These are phyloP conservation scores for Baccha elongata DNA, from an alignment of 2,888 invertebrate species.

Conservation along the genomic window DNA sequence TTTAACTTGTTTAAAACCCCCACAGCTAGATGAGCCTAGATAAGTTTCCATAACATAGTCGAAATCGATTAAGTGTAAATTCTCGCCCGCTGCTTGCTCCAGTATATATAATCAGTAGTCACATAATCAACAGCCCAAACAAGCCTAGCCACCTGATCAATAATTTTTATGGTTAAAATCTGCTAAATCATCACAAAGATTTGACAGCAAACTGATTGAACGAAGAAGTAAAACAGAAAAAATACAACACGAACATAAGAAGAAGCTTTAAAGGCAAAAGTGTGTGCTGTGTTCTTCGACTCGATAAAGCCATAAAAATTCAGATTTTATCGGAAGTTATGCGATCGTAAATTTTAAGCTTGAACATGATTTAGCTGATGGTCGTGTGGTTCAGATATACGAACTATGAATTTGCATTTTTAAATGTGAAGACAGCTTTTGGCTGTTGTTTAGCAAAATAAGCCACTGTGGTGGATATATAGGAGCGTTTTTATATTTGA, in stretches of 20 bases:
- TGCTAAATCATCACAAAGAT: conserved; percentile 14
- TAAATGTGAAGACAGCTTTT: conserved; percentile 41
- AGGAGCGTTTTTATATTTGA: conserved; percentile 41
- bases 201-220: background rate
- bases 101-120: conserved; percentile 33
- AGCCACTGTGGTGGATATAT: conserved; percentile 23
- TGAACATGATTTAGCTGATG: conserved; percentile 70
- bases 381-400: conserved; percentile 18
- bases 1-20: conserved; percentile 15
- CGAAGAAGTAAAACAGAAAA: background rate
- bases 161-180: conserved; percentile 59
- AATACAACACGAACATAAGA: background rate
- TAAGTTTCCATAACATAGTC: background rate
- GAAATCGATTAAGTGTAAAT: conserved; percentile 68
- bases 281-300: conserved; percentile 44
- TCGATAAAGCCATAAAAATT: conserved; percentile 72
- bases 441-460: conserved; percentile 55
- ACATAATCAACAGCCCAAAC: conserved; percentile 17
- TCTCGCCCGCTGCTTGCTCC: conserved; percentile 22
- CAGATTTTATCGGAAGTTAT: conserved; percentile 72
- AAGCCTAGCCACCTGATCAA: conserved; percentile 52
- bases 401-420: conserved; percentile 66
- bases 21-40: background rate
- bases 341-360: conserved; percentile 70
- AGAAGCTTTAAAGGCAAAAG: conserved; percentile 16